A percentile compares a stretch with the other conserved stretches of the same genome.
Conservation (phyloP, 2,113 vertebrate species). For the Lipophrys pholis region DNA sequence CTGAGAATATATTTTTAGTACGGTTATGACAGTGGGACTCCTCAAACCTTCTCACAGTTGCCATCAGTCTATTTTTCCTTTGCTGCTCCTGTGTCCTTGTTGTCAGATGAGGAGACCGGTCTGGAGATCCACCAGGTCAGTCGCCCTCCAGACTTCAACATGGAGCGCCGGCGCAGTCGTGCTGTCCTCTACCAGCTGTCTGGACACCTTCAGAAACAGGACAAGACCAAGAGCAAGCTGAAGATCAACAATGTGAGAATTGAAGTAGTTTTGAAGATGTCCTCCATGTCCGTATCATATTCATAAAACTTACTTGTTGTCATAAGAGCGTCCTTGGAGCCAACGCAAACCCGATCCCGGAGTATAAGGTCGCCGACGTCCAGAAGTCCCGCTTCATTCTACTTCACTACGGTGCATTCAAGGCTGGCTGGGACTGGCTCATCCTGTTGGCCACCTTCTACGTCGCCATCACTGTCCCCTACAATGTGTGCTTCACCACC, state of each 20-base stretch:
- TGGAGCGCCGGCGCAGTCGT: constrained; percentile 84
- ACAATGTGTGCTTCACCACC: constrained; percentile 86
- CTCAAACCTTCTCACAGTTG: no score
- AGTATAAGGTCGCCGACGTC: constrained; percentile 87
- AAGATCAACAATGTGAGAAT: constrained; percentile 86
- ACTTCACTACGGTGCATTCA: constrained; percentile 89
- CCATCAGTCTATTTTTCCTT: no score
- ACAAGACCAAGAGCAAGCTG: constrained; percentile 86
- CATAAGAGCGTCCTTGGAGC: constrained; percentile 82
- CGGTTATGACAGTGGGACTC: no score
- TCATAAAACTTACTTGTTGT: background rate
- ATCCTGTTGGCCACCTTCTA: constrained; percentile 88
- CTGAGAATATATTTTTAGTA: no score
- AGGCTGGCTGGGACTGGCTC: constrained; percentile 89
- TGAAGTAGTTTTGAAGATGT: no score
- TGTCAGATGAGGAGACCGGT: constrained; percentile 79
- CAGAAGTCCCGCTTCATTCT: constrained; percentile 88
- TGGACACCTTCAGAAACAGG: constrained; percentile 88
- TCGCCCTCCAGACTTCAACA: constrained; percentile 78
- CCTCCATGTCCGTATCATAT: background rate
- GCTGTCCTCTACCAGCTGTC: constrained; percentile 88
- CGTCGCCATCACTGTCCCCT: constrained; percentile 87
- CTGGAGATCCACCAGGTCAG: constrained; percentile 80
- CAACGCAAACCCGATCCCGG: constrained; percentile 84
- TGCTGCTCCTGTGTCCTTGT: background rate